Evolutionary conservation across 2,888 invertebrate genomes (phyloP).

Genomic region (Aspidiotus destructor): DNA sequence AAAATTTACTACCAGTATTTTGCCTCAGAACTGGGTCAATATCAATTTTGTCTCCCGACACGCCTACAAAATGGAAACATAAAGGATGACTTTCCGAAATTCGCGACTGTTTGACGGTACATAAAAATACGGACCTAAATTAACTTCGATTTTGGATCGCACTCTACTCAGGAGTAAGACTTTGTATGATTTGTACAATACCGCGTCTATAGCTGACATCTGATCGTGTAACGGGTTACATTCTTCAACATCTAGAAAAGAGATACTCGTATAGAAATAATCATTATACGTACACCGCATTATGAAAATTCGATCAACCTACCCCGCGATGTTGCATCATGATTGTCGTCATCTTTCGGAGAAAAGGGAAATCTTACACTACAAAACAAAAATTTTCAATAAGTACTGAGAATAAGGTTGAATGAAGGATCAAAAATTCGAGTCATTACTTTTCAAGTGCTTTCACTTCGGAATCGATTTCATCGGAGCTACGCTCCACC

Average conservation of each 20-base stretch:
- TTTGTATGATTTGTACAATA: conserved; percentile 71
- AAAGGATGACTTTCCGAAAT: background rate
- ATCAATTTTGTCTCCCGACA: conserved; percentile 84
- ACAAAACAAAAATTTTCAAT: background rate
- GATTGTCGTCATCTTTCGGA: background rate
- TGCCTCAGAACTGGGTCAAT: conserved; percentile 61
- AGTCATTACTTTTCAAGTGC: conserved; percentile 6
- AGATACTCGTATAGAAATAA: background rate
- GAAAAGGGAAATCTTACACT: background rate
- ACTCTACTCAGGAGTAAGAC: conserved; percentile 71
- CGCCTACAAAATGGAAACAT: conserved; percentile 44
- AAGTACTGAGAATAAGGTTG: background rate
- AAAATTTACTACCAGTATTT: conserved; percentile 44
- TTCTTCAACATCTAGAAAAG: conserved; percentile 3
- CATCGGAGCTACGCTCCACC: conserved; percentile 50
- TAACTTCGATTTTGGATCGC: conserved; percentile 70
- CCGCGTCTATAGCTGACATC: conserved; percentile 71
- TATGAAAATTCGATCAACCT: background rate
- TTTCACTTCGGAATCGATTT: conserved; percentile 18
- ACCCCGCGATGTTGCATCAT: background rate
- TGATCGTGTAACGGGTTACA: conserved; percentile 41
- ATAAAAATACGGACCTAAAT: conserved; percentile 50
- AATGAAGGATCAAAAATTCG: background rate
- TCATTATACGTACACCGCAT: too few species aligned
- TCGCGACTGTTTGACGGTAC: too few species aligned